A percentile compares a stretch with the other conserved stretches of the same genome.
phyloP scores from a whole-genome alignment of 53 echinoderm and acorn worm genomes.

The Echinometra lucunter region DNA sequence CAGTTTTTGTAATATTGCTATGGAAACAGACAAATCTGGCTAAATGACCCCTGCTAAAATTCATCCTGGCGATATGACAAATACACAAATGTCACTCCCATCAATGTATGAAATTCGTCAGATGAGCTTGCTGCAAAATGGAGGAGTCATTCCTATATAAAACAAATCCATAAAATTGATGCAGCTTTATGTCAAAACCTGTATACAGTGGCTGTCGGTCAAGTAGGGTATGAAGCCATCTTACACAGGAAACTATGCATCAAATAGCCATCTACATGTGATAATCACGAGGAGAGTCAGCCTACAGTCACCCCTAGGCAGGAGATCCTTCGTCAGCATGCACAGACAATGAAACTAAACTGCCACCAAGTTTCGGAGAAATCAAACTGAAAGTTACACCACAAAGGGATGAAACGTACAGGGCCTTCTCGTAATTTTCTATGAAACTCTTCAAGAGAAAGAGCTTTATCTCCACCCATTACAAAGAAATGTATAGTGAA shows the following conservation, averaged over 20 bases:
- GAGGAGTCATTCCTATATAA: not conserved
- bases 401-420: not conserved
- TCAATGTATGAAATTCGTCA: not conserved
- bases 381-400: not conserved
- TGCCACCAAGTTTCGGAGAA: not conserved
- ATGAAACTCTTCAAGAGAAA: not conserved
- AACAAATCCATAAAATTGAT: not conserved
- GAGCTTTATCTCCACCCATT: not conserved
- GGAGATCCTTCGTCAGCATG: not conserved
- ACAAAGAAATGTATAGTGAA: not conserved
- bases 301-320: not conserved
- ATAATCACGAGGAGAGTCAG: not conserved
- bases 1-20: conserved; percentile 30
- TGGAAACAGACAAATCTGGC: not conserved
- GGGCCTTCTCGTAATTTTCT: not conserved
- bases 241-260: not conserved
- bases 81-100: not conserved
- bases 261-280: not conserved
- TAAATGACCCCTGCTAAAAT: not conserved
- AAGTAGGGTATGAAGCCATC: not conserved
- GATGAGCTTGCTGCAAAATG: not conserved
- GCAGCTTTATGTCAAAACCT: not conserved
- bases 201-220: not conserved
- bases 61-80: conserved; percentile 9
- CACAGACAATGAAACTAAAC: not conserved